Base-by-base conservation (phyloP, 2,888 invertebrate species). In the Atethmia centrago region DNA sequence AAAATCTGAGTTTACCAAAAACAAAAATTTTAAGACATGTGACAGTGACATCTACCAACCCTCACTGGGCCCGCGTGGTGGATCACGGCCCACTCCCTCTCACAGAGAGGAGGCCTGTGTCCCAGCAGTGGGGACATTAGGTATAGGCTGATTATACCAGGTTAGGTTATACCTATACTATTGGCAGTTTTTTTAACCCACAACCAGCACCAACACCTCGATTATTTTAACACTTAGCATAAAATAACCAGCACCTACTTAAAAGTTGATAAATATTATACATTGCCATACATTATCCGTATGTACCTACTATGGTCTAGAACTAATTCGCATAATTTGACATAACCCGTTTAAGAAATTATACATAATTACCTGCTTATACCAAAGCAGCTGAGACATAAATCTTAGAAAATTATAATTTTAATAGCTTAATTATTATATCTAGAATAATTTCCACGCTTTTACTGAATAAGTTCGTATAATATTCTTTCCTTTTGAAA, bases 391-490 rank as follows among this genome's bases (percentile, higher is more conserved):
- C 62, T 58, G 68, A 51, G 9, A 51, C 40, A 62, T 67, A 21
- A 77, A 51, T 77, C 40, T 21, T 25, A 49, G 21, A 36, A 55
- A 45, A 71, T 75, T 66, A 75, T 49, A 62, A 69, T 56, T 68
- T 49, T 69, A 51, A 69, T 77, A 58, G 61, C 76, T 76, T 77
- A 56, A 77, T 76, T 58, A 62, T 75, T 74, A 25, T 53, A 51
- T 51, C 19, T 49, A 36, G 31, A 45, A 51, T 74, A 40, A 19
- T 56, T 73, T 62, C 16, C 40, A 19, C 16, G 14, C 14, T 40
- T 9, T 28, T 28, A 62, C 47, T 25, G 3, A 21, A 25, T 59
- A 55, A n/a, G 0, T 61, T 36, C 0, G 47, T 25, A 51, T 25
- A 28, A 61, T 3, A 36, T 64, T 25, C 19, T 7, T 53, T 2